Evolutionary conservation across 2,888 invertebrate genomes (phyloP), one percentile per base, ranked within the genome.

Genomic region (Chesias legatella): DNA sequence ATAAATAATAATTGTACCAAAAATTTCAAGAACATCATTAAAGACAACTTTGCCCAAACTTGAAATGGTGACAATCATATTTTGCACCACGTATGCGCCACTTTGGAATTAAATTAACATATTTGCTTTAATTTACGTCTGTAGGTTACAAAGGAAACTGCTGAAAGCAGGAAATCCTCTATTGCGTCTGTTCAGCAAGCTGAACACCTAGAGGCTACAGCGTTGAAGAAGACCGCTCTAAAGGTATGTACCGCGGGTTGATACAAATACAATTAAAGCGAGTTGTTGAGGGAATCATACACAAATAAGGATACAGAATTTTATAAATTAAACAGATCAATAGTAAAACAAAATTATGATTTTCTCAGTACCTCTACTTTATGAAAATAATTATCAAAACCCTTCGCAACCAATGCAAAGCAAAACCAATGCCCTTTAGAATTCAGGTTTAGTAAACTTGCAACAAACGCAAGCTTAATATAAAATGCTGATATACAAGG

Each of bases 81-180:
- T n/a, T n/a, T n/a, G n/a, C n/a, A n/a, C n/a, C n/a, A n/a, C n/a
- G n/a, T n/a, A n/a, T n/a, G n/a, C n/a, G n/a, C n/a, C n/a, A n/a
- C n/a, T n/a, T n/a, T n/a, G 11, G 27, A 7, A 10, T 10, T 28
- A 43, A 42, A 51, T 35, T 11, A 33, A 36, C 33, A 31, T 21
- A 31, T 31, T 20, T 17, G n/a, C 17, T 6, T 31, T 21, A 9
- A 9, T 30, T 25, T 11, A 6, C n/a, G n/a, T n/a, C n/a, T 43
- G 23, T 52, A 86, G 86, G 55, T 86, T 23, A 86, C 86, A 42
- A 84, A 86, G 39, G 88, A 88, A 63, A 73, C 84, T 48, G 72
- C 88, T 13, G 89, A 89, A 53, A 86, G 84, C 59, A 82, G 88
- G 63, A 88, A 88, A 38, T 86, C 88, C 3, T 89, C 89, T 0